Percentiles rank a stretch among this genome's conserved stretches.
Evolutionary conservation across 2,113 vertebrate species (phyloP).

Genomic region (cattle (Bos taurus)): DNA sequence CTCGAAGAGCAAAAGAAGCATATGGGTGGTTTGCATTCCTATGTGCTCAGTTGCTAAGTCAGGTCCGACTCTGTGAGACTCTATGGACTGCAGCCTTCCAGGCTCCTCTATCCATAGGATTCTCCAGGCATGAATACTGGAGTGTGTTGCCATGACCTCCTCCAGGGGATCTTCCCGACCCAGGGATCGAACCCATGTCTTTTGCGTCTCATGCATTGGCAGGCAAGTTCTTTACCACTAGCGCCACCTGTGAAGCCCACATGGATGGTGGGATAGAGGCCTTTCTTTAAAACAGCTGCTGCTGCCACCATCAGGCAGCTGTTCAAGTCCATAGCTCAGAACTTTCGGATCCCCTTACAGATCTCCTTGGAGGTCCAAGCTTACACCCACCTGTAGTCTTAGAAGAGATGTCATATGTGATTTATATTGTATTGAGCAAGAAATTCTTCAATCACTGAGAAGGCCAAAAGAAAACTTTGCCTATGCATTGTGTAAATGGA

Average conservation of each 20-base stretch:
- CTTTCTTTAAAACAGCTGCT: conserved; percentile 50
- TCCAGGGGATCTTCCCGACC: neutral
- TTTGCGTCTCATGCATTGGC: neutral
- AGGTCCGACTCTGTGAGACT: fast-evolving
- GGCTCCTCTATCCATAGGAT: neutral
- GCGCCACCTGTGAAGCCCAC: neutral
- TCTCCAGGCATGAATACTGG: neutral
- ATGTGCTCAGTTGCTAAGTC: neutral
- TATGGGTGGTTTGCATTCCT: neutral
- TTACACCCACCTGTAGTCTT: conserved; percentile 38
- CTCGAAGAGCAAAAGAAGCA: conserved; percentile 33
- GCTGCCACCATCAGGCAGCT: conserved; percentile 49
- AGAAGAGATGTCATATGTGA: conserved; percentile 55
- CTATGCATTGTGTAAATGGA: neutral
- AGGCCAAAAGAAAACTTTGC: conserved; percentile 9
- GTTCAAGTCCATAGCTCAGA: conserved; percentile 37
- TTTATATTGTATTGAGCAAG: conserved; percentile 48
- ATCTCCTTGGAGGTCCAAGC: neutral
- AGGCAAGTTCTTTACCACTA: neutral
- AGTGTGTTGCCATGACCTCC: neutral
- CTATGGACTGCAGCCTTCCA: neutral
- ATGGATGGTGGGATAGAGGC: neutral
- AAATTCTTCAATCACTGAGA: conserved; percentile 35
- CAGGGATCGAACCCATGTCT: neutral
- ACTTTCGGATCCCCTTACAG: conserved; percentile 6